These are phyloP conservation scores for Drosophila navojoa DNA, from an alignment of 1,140 invertebrate genomes.

Conservation along the genomic window DNA sequence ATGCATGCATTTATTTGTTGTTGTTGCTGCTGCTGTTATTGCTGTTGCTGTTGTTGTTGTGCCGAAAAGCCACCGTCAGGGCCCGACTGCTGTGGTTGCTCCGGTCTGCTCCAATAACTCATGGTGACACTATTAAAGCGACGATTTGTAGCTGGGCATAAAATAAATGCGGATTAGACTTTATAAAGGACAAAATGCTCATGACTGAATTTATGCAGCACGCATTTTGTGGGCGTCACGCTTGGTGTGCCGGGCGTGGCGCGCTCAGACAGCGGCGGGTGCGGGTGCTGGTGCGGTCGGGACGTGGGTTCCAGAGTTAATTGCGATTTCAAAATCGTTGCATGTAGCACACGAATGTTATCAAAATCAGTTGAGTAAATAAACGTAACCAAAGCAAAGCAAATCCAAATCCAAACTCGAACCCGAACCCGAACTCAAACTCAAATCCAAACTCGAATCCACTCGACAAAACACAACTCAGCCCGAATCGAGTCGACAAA, in stretches of 20 bases:
- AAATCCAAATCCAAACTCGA: constrained; percentile 8
- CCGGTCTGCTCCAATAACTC: constrained; percentile 72
- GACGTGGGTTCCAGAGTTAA: constrained; percentile 30
- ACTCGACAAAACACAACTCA: constrained; percentile 34
- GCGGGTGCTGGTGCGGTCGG: too few relatives aligned
- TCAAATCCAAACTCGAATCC: constrained; percentile 18
- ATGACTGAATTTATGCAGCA: constrained; percentile 76
- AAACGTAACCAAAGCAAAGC: constrained; percentile 50
- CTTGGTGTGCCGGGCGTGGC: constrained; percentile 42
- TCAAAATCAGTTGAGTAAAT: constrained; percentile 84
- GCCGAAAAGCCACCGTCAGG: not conserved
- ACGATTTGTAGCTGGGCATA: constrained; percentile 84
- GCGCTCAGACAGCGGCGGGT: not conserved
- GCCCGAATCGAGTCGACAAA: constrained; percentile 53
- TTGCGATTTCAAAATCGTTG: constrained; percentile 66
- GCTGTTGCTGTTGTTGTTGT: constrained; percentile 45
- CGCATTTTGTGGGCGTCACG: constrained; percentile 6
- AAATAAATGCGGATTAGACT: constrained; percentile 84
- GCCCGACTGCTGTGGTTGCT: not conserved
- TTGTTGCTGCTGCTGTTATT: not conserved
- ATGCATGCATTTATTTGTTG: constrained; percentile 78
- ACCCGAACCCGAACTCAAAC: constrained; percentile 17
- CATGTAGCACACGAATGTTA: constrained; percentile 82
- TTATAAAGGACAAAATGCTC: constrained; percentile 84
- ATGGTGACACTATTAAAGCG: constrained; percentile 84